These are phyloP conservation scores for Pogoniulus pusillus DNA, from an alignment of 2,797 vertebrate species.

Conservation along the genomic window DNA sequence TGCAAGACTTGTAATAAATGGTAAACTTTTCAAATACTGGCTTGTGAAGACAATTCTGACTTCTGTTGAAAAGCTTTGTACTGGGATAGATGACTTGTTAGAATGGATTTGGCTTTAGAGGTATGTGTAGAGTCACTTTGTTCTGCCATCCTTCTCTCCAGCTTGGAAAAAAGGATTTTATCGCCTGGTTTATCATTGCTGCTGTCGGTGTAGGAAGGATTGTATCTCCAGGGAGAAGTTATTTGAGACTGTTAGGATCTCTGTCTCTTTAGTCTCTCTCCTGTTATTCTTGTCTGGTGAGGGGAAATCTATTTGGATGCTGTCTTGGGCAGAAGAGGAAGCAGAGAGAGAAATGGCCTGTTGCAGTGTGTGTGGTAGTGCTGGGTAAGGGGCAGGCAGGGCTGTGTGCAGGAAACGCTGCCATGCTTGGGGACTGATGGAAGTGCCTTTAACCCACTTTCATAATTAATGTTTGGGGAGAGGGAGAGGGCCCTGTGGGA, in stretches of 20 bases:
- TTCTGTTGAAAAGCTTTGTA: not conserved
- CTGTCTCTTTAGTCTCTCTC: not conserved
- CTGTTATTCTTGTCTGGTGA: not conserved
- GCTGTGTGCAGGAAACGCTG: fast-evolving
- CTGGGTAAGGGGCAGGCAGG: not conserved
- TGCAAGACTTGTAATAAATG: not conserved
- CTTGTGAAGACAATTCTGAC: not conserved
- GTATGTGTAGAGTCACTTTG: not conserved
- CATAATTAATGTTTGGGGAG: conserved; percentile 38
- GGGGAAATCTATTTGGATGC: not conserved
- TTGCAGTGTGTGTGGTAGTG: not conserved
- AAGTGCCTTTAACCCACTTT: conserved; percentile 14
- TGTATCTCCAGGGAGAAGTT: not conserved
- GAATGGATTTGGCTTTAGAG: not conserved
- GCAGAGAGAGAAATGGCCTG: not conserved
- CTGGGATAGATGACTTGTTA: not conserved
- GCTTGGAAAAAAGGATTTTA: not conserved
- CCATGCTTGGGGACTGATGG: not conserved
- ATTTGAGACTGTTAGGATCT: not conserved
- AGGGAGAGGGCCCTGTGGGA: not conserved
- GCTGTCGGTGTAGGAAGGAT: not conserved
- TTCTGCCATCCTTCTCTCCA: not conserved
- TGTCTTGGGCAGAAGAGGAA: not conserved
- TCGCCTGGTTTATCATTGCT: not conserved
- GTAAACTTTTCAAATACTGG: not conserved